Percentiles rank a stretch among this genome's conserved stretches.
phyloP scores from a whole-genome alignment of 2,888 invertebrate species.

The Epirrhoe tristata region DNA sequence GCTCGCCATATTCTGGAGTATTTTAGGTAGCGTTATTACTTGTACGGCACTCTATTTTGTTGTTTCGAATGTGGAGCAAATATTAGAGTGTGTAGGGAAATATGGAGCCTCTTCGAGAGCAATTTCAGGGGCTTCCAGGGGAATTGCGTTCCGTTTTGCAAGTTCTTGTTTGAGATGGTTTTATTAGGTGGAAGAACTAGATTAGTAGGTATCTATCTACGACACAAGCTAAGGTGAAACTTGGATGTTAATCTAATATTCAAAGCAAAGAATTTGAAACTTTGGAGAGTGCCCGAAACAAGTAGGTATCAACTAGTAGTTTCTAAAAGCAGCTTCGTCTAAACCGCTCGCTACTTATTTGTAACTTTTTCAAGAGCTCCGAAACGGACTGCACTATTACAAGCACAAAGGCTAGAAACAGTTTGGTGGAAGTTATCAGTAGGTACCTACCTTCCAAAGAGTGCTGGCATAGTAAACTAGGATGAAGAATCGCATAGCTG shows the following conservation, averaged over 20 bases:
- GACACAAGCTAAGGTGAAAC: not conserved
- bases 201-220: not conserved
- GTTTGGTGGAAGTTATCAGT: constrained; percentile 63
- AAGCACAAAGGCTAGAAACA: constrained; percentile 54
- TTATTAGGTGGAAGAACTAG: not conserved
- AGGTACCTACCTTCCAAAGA: constrained; percentile 56
- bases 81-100: constrained; percentile 12
- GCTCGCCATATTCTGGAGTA: constrained; percentile 32
- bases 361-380: constrained; percentile 38
- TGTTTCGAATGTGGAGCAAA: constrained; percentile 25
- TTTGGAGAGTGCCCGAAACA: not conserved
- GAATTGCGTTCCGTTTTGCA: constrained; percentile 9
- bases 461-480: constrained; percentile 40
- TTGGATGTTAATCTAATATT: not conserved
- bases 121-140: constrained; percentile 18
- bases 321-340: constrained; percentile 19
- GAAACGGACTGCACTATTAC: constrained; percentile 48
- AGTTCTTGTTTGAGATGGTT: constrained; percentile 5
- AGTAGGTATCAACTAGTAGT: constrained; percentile 6
- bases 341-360: constrained; percentile 29
- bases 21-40: constrained; percentile 28
- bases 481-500: constrained; percentile 5
- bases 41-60: constrained; percentile 18
- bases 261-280: not conserved
- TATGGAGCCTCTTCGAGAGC: constrained; percentile 11